A percentile compares a stretch with the other conserved stretches of the same genome.
These are phyloP conservation scores for Pterobdella sp. DNA, from an alignment of 2,888 invertebrate species.

Conservation along the genomic window DNA sequence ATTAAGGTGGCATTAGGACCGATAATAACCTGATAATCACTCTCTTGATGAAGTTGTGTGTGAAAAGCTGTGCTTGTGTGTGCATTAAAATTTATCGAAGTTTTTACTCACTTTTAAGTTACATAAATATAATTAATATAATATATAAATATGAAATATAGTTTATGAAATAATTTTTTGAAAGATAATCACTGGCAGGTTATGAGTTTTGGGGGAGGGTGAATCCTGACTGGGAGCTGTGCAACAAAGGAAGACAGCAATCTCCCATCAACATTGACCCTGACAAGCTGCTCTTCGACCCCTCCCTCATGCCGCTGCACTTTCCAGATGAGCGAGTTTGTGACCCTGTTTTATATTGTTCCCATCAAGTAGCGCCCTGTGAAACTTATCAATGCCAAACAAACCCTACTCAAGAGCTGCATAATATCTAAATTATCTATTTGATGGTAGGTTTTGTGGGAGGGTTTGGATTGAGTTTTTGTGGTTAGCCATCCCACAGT, in stretches of 20 bases:
- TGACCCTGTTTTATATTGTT: too few relatives aligned
- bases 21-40: neutral
- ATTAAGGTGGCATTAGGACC: neutral
- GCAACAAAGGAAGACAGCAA: conserved; percentile 32
- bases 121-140: too few relatives aligned
- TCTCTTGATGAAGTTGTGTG: neutral
- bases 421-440: too few relatives aligned
- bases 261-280: conserved; percentile 32
- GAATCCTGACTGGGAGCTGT: conserved; percentile 24
- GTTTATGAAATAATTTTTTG: neutral
- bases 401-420: too few relatives aligned
- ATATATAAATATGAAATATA: neutral
- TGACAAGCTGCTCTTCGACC: conserved; percentile 24
- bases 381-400: too few relatives aligned
- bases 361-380: too few relatives aligned
- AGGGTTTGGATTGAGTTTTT: too few relatives aligned
- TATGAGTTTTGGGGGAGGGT: conserved; percentile 23
- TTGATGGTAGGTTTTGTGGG: too few relatives aligned
- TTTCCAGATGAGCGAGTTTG: conserved; percentile 20
- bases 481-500: too few relatives aligned
- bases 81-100: too few relatives aligned
- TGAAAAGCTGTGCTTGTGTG: too few relatives aligned
- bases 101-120: too few relatives aligned
- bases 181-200: conserved; percentile 13
- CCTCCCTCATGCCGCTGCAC: conserved; percentile 20